Percentiles rank a stretch among this genome's conserved stretches.
These are phyloP conservation scores for Ichneumon xanthorius DNA, from an alignment of 2,888 invertebrate species.

Conservation along the genomic window DNA sequence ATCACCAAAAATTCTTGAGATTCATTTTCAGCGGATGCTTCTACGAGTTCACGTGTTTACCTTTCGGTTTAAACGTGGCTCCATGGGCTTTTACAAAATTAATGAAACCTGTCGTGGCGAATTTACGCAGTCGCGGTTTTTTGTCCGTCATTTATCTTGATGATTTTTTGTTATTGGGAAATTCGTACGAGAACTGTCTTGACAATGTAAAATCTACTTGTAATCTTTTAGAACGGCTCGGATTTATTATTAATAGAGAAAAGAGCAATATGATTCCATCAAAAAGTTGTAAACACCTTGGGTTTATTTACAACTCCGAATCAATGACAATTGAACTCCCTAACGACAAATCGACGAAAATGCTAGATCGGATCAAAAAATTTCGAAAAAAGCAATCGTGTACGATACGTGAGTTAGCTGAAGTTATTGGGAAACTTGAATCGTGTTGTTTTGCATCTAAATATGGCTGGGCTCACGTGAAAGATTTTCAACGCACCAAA, in stretches of 20 bases:
- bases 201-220: background rate
- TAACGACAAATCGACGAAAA: too few relatives aligned
- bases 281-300: background rate
- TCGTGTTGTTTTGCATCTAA: constrained; percentile 38
- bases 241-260: background rate
- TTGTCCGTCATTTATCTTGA: background rate
- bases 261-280: background rate
- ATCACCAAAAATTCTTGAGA: background rate
- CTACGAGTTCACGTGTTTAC: background rate
- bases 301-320: background rate
- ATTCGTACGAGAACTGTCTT: background rate
- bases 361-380: background rate
- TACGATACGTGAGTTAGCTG: constrained; percentile 34
- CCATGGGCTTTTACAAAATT: background rate
- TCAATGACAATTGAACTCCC: background rate
- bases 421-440: constrained; percentile 24
- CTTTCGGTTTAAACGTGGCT: background rate
- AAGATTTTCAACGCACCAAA: constrained; percentile 31
- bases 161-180: background rate
- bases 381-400: constrained; percentile 1
- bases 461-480: constrained; percentile 45
- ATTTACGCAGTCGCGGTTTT: background rate
- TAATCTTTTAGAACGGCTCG: background rate
- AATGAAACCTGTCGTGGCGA: background rate
- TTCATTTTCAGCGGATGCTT: background rate